phyloP scores from a whole-genome alignment of 2,113 vertebrate genomes.

The Tupaia chinensis region DNA sequence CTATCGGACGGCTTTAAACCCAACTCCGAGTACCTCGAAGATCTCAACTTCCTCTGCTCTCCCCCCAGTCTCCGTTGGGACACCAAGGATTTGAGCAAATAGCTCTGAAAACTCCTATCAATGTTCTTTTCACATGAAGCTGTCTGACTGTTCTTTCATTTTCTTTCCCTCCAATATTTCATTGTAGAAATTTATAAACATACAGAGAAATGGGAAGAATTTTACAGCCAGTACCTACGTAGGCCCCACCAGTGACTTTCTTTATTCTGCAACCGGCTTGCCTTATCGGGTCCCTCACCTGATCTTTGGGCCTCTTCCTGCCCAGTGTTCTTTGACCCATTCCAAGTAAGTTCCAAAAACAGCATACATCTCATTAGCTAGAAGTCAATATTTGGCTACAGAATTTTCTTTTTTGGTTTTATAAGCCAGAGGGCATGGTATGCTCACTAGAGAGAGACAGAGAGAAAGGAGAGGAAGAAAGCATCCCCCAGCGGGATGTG shows the following conservation, averaged over 20 bases:
- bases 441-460: no score
- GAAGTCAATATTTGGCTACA: background rate
- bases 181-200: background rate
- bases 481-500: no score
- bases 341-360: background rate
- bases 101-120: background rate
- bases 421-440: no score
- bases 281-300: background rate
- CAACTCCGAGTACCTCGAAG: rapidly evolving
- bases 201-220: background rate
- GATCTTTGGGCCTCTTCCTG: background rate
- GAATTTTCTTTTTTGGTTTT: background rate
- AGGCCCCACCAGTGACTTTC: background rate
- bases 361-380: rapidly evolving
- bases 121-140: background rate
- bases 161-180: background rate
- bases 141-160: background rate
- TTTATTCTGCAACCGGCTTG: background rate
- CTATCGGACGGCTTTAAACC: no score
- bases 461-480: no score
- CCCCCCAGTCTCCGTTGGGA: background rate
- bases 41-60: background rate
- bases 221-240: rapidly evolving
- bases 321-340: background rate
- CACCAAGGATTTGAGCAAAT: background rate